phyloP scores from a whole-genome alignment of 2,888 invertebrate genomes.

The Lypha dubia region DNA sequence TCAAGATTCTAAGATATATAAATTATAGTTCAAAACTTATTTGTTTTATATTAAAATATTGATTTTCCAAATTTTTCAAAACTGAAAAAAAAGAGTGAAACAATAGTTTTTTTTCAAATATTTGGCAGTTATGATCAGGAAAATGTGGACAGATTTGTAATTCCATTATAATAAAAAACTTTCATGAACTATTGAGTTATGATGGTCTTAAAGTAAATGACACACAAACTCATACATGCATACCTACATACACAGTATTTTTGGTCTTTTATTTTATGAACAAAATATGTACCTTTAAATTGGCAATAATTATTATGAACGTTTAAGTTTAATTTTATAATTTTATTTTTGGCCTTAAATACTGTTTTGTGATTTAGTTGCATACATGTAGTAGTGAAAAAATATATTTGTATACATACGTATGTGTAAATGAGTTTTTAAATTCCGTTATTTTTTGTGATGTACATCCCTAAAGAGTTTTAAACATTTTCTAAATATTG shows the following conservation, averaged over 20 bases:
- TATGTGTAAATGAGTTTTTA: neutral
- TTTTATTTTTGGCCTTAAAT: neutral
- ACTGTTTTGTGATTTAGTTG: neutral
- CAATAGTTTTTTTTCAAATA: no score
- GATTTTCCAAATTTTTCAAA: no score
- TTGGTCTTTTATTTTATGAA: neutral
- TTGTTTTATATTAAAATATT: no score
- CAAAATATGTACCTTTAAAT: neutral
- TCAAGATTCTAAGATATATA: no score
- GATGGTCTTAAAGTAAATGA: no score
- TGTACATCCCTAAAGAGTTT: neutral
- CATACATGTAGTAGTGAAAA: neutral
- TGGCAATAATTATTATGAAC: neutral
- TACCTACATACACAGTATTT: neutral
- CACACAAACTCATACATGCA: neutral
- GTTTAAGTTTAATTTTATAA: neutral
- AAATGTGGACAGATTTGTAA: no score
- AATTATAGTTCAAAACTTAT: no score
- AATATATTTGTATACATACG: neutral
- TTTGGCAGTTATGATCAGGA: no score
- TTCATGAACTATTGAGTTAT: no score
- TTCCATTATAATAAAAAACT: no score
- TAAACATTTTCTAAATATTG: neutral
- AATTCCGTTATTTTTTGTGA: neutral
- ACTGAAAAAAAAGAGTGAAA: no score